Conservation (phyloP, 2,797 vertebrate genomes). For the Molossus molossus region DNA sequence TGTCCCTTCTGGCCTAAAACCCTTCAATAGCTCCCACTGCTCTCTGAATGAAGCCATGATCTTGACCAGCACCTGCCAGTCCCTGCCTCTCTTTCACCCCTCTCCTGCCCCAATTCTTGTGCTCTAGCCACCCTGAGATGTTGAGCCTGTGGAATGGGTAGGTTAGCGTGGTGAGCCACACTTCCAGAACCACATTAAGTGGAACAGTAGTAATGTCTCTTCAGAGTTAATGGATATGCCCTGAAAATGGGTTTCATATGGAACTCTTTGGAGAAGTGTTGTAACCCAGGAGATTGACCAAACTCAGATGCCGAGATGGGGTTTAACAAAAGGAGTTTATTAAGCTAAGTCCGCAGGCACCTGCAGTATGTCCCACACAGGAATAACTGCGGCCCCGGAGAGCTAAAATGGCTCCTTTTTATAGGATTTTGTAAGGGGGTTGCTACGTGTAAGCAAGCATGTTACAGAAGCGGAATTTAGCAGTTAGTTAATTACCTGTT, state of each 20-base stretch:
- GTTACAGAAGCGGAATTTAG: too few relatives aligned
- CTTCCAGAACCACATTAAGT: background rate
- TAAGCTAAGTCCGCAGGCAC: too few relatives aligned
- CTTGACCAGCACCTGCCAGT: background rate
- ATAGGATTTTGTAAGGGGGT: too few relatives aligned
- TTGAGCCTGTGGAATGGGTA: background rate
- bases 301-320: too few relatives aligned
- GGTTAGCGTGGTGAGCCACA: background rate
- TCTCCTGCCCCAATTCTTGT: background rate
- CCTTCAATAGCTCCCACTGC: background rate
- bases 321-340: too few relatives aligned
- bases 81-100: background rate
- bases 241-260: background rate
- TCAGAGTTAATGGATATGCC: background rate
- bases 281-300: too few relatives aligned
- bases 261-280: background rate
- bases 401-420: too few relatives aligned
- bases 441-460: too few relatives aligned
- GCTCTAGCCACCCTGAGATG: background rate
- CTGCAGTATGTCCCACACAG: too few relatives aligned
- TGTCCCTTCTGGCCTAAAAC: background rate
- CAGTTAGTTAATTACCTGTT: too few relatives aligned
- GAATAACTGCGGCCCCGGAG: too few relatives aligned
- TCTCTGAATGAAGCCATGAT: background rate
- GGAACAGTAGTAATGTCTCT: background rate